Evolutionary conservation across 37 sponge, comb jelly and placozoan species (phyloP).

Genomic region (Chondrosia reniformis): DNA sequence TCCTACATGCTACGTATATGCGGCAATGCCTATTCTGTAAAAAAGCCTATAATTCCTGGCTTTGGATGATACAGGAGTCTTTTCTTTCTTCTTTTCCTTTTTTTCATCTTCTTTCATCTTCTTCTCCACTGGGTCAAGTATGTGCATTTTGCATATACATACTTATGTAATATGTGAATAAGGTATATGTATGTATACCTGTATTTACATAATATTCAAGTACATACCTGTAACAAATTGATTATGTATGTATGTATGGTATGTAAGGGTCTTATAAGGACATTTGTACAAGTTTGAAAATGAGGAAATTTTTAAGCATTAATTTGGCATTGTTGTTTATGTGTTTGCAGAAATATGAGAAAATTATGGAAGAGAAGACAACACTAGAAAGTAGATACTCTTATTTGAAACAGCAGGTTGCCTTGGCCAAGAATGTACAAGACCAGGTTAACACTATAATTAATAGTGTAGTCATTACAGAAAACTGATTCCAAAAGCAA

Average conservation of each 20-base stretch:
- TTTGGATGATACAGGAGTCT: too few relatives aligned
- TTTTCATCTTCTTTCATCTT: too few relatives aligned
- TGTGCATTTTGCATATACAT: too few relatives aligned
- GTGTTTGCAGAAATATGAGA: conserved; percentile 21
- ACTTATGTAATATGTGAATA: background rate
- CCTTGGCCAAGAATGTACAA: conserved; percentile 21
- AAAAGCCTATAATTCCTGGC: too few relatives aligned
- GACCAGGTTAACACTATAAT: conserved; percentile 17
- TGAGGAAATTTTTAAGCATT: background rate
- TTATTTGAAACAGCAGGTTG: conserved; percentile 26
- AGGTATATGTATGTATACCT: background rate
- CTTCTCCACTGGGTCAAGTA: too few relatives aligned
- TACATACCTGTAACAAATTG: background rate
- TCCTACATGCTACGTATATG: too few relatives aligned
- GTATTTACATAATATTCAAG: background rate
- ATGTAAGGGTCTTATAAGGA: background rate
- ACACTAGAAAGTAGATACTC: conserved; percentile 20
- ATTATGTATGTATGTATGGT: background rate
- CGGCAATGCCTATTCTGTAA: too few relatives aligned
- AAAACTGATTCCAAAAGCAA: too few relatives aligned
- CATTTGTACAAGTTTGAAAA: background rate
- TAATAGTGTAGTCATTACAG: background rate
- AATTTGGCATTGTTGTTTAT: background rate
- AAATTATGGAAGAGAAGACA: conserved; percentile 16
- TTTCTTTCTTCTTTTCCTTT: too few relatives aligned